phyloP scores from a whole-genome alignment of 1,140 invertebrate species.

The Rhopalosiphum padi region DNA sequence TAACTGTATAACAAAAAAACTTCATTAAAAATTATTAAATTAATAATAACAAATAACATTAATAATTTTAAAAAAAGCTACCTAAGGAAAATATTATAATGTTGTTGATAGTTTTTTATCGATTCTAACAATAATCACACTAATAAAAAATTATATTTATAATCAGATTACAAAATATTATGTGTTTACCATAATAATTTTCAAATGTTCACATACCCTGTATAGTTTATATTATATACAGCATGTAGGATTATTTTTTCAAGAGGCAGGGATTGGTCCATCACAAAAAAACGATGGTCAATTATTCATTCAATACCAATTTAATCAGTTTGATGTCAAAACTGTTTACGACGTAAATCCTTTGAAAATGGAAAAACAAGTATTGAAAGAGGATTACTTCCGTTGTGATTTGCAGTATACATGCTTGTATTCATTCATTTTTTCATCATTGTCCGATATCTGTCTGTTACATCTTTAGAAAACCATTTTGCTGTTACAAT shows the following conservation, averaged over 20 bases:
- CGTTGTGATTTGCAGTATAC: background rate
- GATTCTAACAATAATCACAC: background rate
- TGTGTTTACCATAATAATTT: background rate
- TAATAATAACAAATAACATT: too few species aligned
- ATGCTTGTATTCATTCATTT: background rate
- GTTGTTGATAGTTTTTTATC: too few species aligned
- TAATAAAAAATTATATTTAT: background rate
- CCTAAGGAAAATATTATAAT: too few species aligned
- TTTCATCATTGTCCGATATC: background rate
- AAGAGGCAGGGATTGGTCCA: background rate
- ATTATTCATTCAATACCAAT: conserved; percentile 28
- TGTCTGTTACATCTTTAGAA: background rate
- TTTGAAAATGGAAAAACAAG: conserved; percentile 25
- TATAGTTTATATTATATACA: background rate
- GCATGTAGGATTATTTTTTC: background rate
- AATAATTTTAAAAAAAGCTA: too few species aligned
- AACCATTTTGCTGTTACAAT: background rate
- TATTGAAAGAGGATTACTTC: conserved; percentile 19
- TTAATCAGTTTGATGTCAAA: conserved; percentile 14
- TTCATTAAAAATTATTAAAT: background rate
- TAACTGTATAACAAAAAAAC: background rate
- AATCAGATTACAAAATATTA: background rate
- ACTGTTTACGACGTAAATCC: background rate
- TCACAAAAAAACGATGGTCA: background rate
- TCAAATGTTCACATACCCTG: background rate